phyloP scores from a whole-genome alignment of 2,113 vertebrate species.

The Salvelinus namaycush region DNA sequence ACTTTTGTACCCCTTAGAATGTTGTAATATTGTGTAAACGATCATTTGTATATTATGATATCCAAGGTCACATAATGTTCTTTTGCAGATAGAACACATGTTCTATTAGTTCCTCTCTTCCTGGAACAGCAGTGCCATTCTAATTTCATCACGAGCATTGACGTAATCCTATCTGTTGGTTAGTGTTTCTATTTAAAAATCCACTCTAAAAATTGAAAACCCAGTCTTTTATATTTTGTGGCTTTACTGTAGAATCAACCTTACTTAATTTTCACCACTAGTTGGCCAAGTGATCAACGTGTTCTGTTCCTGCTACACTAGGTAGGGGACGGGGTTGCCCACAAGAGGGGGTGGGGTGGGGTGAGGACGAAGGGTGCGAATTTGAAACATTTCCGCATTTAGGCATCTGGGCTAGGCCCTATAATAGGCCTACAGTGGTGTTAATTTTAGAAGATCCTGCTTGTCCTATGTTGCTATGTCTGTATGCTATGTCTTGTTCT shows the following conservation, averaged over 20 bases:
- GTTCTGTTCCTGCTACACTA: conserved; percentile 51
- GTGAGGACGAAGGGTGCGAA: conserved; percentile 41
- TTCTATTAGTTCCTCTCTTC: conserved; percentile 6
- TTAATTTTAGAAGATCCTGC: conserved; percentile 25
- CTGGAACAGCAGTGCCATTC: conserved; percentile 46
- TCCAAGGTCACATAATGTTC: conserved; percentile 62
- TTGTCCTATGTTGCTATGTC: no score
- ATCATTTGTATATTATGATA: conserved; percentile 44
- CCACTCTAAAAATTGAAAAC: conserved; percentile 40
- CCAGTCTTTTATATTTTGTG: conserved; percentile 57
- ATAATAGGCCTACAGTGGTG: neutral
- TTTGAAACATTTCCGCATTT: conserved; percentile 46
- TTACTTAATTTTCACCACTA: conserved; percentile 52
- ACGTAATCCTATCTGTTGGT: conserved; percentile 53
- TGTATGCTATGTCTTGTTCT: no score
- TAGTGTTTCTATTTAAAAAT: conserved; percentile 68
- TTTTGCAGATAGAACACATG: conserved; percentile 5
- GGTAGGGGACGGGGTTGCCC: neutral
- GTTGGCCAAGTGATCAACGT: conserved; percentile 32
- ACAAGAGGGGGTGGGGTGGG: neutral
- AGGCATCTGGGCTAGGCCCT: conserved; percentile 15
- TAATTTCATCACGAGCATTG: conserved; percentile 60
- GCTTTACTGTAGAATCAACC: conserved; percentile 38
- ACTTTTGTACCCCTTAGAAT: neutral
- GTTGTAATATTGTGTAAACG: neutral